These are phyloP conservation scores for Saccostrea echinata DNA, from an alignment of 1,140 invertebrate species.

Conservation along the genomic window DNA sequence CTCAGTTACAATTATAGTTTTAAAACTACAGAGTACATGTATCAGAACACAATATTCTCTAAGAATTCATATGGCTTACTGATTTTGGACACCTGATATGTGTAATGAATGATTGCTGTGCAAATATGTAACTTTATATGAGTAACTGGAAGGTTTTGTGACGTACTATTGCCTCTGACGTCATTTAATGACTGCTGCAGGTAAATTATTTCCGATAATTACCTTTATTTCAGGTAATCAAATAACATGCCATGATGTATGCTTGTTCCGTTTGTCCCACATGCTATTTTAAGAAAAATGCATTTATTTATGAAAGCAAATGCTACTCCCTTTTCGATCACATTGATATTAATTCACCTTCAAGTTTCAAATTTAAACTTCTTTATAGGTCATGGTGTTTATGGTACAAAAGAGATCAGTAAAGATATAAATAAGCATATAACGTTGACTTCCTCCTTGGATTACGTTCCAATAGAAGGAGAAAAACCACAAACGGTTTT, in stretches of 20 bases:
- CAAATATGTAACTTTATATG: background rate
- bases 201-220: slow-evolving; percentile 21
- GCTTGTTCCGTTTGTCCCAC: background rate
- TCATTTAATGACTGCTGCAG: slow-evolving; percentile 4
- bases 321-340: background rate
- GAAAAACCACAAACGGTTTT: background rate
- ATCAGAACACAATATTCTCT: background rate
- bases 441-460: background rate
- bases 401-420: background rate
- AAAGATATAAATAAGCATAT: background rate
- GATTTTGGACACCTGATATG: background rate
- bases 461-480: background rate
- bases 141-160: background rate
- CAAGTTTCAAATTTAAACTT: background rate
- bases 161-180: slow-evolving; percentile 12
- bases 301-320: background rate
- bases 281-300: slow-evolving; percentile 17
- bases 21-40: too few species aligned
- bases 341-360: background rate
- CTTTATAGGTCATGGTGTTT: slow-evolving; percentile 19
- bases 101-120: background rate
- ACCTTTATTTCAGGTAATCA: background rate
- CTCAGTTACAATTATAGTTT: too few species aligned
- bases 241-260: background rate
- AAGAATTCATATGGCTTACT: background rate